Percentiles rank a stretch among this genome's conserved stretches.
phyloP scores from a whole-genome alignment of 2,888 invertebrate genomes.

The Agrenia bidenticulata region DNA sequence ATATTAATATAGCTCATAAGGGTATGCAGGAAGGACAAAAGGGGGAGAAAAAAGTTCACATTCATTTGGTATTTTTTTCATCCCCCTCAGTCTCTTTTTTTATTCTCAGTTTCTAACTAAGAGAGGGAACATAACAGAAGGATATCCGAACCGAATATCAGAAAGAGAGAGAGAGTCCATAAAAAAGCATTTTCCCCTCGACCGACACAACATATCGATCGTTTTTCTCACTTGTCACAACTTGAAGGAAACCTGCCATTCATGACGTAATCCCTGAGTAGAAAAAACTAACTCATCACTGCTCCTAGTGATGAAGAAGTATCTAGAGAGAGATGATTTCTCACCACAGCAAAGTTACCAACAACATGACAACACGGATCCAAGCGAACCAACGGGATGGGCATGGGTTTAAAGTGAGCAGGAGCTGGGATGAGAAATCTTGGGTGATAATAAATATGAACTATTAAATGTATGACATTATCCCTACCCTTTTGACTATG shows the following conservation, averaged over 20 bases:
- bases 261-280: constrained; percentile 40
- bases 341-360: neutral
- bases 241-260: constrained; percentile 45
- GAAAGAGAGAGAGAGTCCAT: constrained; percentile 13
- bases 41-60: constrained; percentile 18
- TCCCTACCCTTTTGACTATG: too few species aligned
- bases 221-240: constrained; percentile 43
- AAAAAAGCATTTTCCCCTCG: constrained; percentile 38
- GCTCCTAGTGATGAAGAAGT: constrained; percentile 20
- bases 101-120: constrained; percentile 13
- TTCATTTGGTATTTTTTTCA: constrained; percentile 35
- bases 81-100: constrained; percentile 25
- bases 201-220: constrained; percentile 42
- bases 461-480: too few species aligned
- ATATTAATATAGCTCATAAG: neutral
- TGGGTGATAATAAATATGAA: too few species aligned
- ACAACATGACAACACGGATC: too few species aligned
- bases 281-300: constrained; percentile 26
- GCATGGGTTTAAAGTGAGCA: too few species aligned
- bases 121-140: neutral
- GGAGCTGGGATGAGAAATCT: too few species aligned
- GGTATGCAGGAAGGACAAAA: constrained; percentile 13
- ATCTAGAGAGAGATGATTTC: constrained; percentile 10
- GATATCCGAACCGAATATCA: neutral
- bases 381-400: too few species aligned